Conservation (phyloP, 2,888 invertebrate genomes). For the Hyposoter dolosus region DNA sequence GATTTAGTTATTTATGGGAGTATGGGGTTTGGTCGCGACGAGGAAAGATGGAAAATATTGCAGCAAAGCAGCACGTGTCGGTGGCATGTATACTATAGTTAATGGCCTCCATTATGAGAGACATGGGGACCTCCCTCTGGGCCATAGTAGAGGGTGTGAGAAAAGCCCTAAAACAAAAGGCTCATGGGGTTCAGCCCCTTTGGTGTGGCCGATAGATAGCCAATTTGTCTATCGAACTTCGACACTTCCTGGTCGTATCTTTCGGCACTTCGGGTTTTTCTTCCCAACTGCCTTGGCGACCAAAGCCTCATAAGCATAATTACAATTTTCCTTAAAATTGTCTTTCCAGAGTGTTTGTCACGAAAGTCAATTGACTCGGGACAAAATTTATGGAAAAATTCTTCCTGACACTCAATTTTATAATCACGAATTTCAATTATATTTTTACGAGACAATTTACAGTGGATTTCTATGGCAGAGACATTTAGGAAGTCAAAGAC, state of each 20-base stretch:
- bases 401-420: neutral
- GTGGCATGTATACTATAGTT: slow-evolving; percentile 75
- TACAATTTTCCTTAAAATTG: too few relatives aligned
- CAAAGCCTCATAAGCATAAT: neutral
- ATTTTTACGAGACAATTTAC: neutral
- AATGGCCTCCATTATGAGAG: slow-evolving; percentile 79
- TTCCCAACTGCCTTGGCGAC: neutral
- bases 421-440: too few relatives aligned
- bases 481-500: neutral
- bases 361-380: too few relatives aligned
- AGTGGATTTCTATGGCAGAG: neutral
- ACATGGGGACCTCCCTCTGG: slow-evolving; percentile 34
- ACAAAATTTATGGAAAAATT: neutral
- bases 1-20: neutral
- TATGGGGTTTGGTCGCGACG: slow-evolving; percentile 2
- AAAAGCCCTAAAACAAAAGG: slow-evolving; percentile 8
- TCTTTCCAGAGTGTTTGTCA: too few relatives aligned
- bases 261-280: neutral
- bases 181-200: neutral
- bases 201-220: neutral
- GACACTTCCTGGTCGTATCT: neutral
- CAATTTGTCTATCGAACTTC: slow-evolving; percentile 8
- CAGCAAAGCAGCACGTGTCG: slow-evolving; percentile 76
- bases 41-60: slow-evolving; percentile 78
- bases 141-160: slow-evolving; percentile 4